Evolutionary conservation across 2,888 invertebrate genomes (phyloP), one percentile per base, ranked within the genome.

Genomic region (Pherbina coryleti): DNA sequence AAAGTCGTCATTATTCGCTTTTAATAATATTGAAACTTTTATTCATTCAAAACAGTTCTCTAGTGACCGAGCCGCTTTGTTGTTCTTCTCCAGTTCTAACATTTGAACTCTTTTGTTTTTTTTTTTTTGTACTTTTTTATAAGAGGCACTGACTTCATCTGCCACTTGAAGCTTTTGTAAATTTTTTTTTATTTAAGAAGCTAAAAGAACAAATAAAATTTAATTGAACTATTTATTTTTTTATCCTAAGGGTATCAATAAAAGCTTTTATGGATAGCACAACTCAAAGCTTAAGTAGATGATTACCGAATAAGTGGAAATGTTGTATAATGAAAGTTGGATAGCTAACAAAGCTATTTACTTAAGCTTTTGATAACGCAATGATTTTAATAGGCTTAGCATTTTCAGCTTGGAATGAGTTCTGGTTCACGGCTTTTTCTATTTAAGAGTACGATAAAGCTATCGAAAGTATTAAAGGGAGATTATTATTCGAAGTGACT

Each of bases 251-350:
- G 60, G 25, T 60, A 28, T 60, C 17, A 17, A 44, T 28, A 22
- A 60, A 60, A 60, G 60, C 60, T 60, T 60, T 60, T 60, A 60
- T 22, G 25, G 25, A 28, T 28, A 28, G 34, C 37, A 31, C 22
- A 66, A n/a, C 34, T 66, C 34, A n/a, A 66, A 66, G 66, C 34
- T 66, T 66, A 66, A 37, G 66, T 34, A 19, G 66, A 37, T 19
- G 67, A 44, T 67, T 67, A 67, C 44, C 67, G 19, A 22, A 67
- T 17, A 44, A 37, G 37, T 67, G n/a, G 44, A 37, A 67, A 44
- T 34, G 22, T 22, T 22, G 25, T 4, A 9, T 11, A 44, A 44
- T 44, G 44, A 44, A 44, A 44, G 44, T 11, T 37, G 31, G 3
- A 4, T 31, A 31, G 5, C 5, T 31, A 31, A 44, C 44, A 44